Percentiles rank a stretch among this genome's conserved stretches.
Conservation (phyloP, 1,140 invertebrate genomes). For the Conus betulinus region DNA sequence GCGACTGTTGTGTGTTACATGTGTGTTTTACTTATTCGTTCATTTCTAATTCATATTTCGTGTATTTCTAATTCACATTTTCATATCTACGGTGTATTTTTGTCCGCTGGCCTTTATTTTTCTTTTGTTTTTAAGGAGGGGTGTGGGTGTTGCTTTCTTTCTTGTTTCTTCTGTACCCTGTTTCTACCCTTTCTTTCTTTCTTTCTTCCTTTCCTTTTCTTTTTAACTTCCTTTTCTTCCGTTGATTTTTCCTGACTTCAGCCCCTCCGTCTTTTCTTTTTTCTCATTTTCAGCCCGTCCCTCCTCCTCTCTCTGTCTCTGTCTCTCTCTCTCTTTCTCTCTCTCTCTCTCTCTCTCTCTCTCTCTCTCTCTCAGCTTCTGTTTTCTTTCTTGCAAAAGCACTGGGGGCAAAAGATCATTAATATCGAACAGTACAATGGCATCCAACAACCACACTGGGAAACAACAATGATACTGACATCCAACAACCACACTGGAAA, state of each 20-base stretch:
- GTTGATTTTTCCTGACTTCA: background rate
- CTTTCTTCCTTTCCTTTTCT: background rate
- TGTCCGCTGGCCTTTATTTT: background rate
- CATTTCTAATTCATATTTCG: background rate
- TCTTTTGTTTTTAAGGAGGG: background rate
- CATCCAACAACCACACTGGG: too few species aligned
- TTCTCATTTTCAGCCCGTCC: background rate
- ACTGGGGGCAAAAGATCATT: too few species aligned
- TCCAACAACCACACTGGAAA: too few species aligned
- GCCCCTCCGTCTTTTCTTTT: background rate
- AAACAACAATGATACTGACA: too few species aligned
- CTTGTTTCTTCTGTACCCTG: background rate
- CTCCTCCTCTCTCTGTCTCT: background rate
- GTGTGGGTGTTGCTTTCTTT: background rate
- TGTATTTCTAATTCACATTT: background rate
- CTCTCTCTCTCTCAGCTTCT: background rate
- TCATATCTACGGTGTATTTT: background rate
- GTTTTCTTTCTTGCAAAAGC: background rate
- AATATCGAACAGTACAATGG: too few species aligned
- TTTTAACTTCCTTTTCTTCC: background rate
- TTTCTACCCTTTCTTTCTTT: constrained; percentile 1
- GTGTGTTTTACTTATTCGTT: background rate
- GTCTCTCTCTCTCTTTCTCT: constrained; percentile 9
- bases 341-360: constrained; percentile 6
- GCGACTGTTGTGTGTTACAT: background rate